A percentile compares a stretch with the other conserved stretches of the same genome.
Conservation (phyloP, 2,797 vertebrate species). For the Arremon aurantiirostris region DNA sequence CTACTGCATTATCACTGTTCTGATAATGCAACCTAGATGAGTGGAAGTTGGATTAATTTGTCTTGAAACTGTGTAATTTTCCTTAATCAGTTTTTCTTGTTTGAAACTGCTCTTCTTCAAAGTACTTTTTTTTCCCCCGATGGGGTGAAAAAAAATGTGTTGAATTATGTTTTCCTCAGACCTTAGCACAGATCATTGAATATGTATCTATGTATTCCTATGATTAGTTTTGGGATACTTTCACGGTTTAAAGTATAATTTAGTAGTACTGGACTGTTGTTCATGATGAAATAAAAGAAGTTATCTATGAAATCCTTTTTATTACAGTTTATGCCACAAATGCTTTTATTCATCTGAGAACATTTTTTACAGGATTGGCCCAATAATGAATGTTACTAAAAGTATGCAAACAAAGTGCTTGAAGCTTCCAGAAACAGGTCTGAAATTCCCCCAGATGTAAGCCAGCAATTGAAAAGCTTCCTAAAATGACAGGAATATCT, state of each 20-base stretch:
- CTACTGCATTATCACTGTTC: not conserved
- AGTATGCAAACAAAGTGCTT: not conserved
- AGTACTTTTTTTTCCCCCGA: accelerated
- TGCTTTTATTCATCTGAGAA: not conserved
- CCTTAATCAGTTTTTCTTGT: not conserved
- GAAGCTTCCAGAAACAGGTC: not conserved
- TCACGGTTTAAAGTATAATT: not conserved
- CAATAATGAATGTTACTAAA: not conserved
- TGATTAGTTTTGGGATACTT: not conserved
- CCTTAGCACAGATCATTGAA: not conserved
- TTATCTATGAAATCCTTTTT: not conserved
- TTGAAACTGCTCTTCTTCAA: not conserved
- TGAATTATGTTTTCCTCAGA: not conserved
- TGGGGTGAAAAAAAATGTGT: not conserved
- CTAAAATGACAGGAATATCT: not conserved
- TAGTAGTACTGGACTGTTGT: not conserved
- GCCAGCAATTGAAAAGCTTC: not conserved
- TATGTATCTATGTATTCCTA: not conserved
- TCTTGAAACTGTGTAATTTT: not conserved
- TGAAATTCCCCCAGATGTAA: not conserved
- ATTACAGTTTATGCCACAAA: not conserved
- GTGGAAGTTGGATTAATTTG: not conserved
- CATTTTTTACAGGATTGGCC: not conserved
- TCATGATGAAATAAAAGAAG: not conserved
- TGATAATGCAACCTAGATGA: not conserved